Base-by-base conservation (phyloP, 2,113 vertebrate species). In the Orthonyx spaldingii region DNA sequence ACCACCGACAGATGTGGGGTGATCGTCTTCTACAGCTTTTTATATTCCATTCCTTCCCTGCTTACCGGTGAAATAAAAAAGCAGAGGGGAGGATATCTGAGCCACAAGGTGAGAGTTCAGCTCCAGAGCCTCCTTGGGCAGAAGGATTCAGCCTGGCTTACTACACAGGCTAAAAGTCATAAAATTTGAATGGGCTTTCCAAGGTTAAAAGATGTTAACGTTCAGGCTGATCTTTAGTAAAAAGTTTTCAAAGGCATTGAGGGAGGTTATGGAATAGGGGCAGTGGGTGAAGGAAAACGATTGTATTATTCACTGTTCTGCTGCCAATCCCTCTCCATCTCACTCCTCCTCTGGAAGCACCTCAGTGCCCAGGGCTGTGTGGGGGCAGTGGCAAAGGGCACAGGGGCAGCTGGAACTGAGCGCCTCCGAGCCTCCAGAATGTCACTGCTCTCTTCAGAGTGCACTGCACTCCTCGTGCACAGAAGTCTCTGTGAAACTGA, bases 121-220 rank as follows among this genome's bases (percentile, higher is more conserved):
- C 42, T 76, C 82, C 85, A 83, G 77, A 85, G 55, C 53, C 88
- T 79, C 42, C 64, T 50, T 18, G 11, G 47, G 63, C 55, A n/a
- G 23, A 28, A 55, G 66, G 32, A 57, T 55, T 77, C 4, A 0
- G 22, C 84, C 81, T 65, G 71, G 28, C 71, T 90, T 87, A 66
- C 86, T 80, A 70, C 20, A 41, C 26, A n/a, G 80, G 68, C 89
- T 84, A 74, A 70, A 93, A 93, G 61, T 76, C 53, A 60, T 19
- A 46, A 87, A 72, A 95, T 91, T 91, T 90, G 70, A 95, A 91
- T 83, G 84, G 53, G 47, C 63, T 82, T 79, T 68, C 78, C 47
- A 20, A 74, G 79, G 85, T 84, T 65, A 76, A 87, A 92, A 91
- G 84, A 76, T 39, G 53, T 65, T 57, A 71, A 21, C 32, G 63